Evolutionary conservation across 2,113 vertebrate genomes (phyloP).

Genomic region (Alethe castanea): DNA sequence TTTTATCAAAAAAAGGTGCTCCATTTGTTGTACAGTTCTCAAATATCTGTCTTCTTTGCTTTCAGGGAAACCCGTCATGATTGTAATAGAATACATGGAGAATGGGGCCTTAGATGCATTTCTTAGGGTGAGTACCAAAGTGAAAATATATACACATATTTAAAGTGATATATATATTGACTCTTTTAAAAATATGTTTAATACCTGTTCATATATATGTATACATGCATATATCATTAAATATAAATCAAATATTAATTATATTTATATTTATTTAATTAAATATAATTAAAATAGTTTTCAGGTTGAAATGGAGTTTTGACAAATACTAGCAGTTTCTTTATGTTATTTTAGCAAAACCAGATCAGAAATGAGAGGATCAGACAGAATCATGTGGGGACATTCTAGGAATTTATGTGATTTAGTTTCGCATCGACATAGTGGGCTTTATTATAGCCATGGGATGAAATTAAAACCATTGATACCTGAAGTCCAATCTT

Average conservation of each 20-base stretch:
- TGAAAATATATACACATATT: not conserved
- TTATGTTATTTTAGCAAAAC: conserved; percentile 2
- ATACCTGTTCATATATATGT: not conserved
- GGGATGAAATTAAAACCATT: not conserved
- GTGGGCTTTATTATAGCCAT: not conserved
- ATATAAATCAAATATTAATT: not conserved
- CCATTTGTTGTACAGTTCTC: conserved; percentile 14
- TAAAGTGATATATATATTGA: not conserved
- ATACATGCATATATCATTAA: not conserved
- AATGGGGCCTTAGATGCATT: conserved; percentile 96
- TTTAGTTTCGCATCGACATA: not conserved
- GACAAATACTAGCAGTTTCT: not conserved
- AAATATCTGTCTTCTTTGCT: conserved; percentile 36
- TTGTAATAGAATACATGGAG: conserved; percentile 99
- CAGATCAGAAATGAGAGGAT: conserved; percentile 11
- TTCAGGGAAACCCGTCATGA: conserved; percentile 98
- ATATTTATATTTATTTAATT: not conserved
- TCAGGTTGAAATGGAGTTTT: not conserved
- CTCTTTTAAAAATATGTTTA: not conserved
- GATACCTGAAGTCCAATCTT: not conserved
- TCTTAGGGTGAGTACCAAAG: conserved; percentile 87
- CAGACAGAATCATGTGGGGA: not conserved
- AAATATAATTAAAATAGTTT: not conserved
- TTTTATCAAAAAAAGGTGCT: conserved; percentile 42
- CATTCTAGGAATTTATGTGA: not conserved